Percentiles rank a stretch among this genome's conserved stretches.
Evolutionary conservation across 2,888 invertebrate genomes (phyloP).

Genomic region (Chymomyza amoena): DNA sequence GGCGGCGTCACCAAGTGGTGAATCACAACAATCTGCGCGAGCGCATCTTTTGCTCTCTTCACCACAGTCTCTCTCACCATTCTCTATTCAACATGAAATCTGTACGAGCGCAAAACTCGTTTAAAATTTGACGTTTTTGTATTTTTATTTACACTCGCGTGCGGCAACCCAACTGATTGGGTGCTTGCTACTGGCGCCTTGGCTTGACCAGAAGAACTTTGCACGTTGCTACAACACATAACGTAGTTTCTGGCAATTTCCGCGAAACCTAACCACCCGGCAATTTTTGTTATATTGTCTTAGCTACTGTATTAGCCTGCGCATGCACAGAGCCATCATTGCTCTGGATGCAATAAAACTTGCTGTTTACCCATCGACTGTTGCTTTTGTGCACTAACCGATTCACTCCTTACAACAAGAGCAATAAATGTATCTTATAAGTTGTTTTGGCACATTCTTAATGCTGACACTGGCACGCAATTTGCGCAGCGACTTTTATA

Average conservation of each 20-base stretch:
- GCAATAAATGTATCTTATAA: slow-evolving; percentile 37
- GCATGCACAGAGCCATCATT: slow-evolving; percentile 50
- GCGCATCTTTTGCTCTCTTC: slow-evolving; percentile 1
- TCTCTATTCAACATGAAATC: background rate
- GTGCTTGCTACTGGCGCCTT: background rate
- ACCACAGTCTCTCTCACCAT: background rate
- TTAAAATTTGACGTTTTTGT: slow-evolving; percentile 37
- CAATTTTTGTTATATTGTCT: background rate
- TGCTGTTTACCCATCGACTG: slow-evolving; percentile 40
- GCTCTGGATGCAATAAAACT: background rate
- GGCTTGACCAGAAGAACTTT: background rate
- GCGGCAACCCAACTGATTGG: slow-evolving; percentile 2
- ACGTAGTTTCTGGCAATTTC: slow-evolving; percentile 31
- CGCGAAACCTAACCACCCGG: slow-evolving; percentile 36
- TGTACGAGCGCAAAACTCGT: slow-evolving; percentile 17
- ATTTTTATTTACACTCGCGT: slow-evolving; percentile 62
- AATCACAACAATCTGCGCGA: slow-evolving; percentile 29
- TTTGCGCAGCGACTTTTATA: slow-evolving; percentile 35
- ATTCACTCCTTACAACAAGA: slow-evolving; percentile 10
- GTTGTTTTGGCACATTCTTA: slow-evolving; percentile 46
- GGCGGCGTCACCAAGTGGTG: slow-evolving; percentile 33
- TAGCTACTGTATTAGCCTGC: slow-evolving; percentile 30
- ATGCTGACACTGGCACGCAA: slow-evolving; percentile 18
- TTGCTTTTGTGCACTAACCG: slow-evolving; percentile 43
- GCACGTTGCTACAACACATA: background rate